A percentile compares a stretch with the other conserved stretches of the same genome.
Evolutionary conservation across 2,797 vertebrate genomes (phyloP).

Genomic region (Etheostoma perlongum): DNA sequence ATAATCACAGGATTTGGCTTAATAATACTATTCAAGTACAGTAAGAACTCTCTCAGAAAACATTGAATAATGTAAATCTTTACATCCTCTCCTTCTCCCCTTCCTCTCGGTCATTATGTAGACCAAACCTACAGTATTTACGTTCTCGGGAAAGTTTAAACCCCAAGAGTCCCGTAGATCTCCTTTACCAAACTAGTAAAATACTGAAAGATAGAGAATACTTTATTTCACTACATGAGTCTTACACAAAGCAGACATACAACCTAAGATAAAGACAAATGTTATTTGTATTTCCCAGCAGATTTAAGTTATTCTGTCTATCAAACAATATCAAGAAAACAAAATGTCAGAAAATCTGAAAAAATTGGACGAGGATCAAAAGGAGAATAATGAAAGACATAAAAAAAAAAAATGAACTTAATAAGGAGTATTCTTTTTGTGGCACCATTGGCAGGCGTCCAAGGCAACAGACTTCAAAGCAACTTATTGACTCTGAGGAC

Average conservation of each 20-base stretch:
- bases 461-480: conserved; percentile 30
- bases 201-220: too few relatives aligned
- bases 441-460: conserved; percentile 14
- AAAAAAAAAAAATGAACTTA: conserved; percentile 4
- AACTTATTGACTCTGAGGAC: conserved; percentile 32
- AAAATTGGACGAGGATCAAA: background rate
- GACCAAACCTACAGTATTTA: background rate
- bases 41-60: background rate
- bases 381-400: conserved; percentile 34
- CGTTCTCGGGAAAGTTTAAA: background rate
- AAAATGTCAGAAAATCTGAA: background rate
- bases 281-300: conserved; percentile 8
- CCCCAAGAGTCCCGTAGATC: too few relatives aligned
- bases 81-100: background rate
- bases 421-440: conserved; percentile 16
- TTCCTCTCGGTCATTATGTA: background rate
- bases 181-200: too few relatives aligned
- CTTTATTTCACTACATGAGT: too few relatives aligned
- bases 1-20: background rate
- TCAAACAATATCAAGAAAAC: conserved; percentile 15
- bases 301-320: conserved; percentile 15
- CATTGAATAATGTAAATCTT: background rate
- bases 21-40: background rate
- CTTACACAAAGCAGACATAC: conserved; percentile 10
- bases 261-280: conserved; percentile 19